Base-by-base conservation (phyloP, 2,888 invertebrate genomes). In the Cyaniris semiargus region DNA sequence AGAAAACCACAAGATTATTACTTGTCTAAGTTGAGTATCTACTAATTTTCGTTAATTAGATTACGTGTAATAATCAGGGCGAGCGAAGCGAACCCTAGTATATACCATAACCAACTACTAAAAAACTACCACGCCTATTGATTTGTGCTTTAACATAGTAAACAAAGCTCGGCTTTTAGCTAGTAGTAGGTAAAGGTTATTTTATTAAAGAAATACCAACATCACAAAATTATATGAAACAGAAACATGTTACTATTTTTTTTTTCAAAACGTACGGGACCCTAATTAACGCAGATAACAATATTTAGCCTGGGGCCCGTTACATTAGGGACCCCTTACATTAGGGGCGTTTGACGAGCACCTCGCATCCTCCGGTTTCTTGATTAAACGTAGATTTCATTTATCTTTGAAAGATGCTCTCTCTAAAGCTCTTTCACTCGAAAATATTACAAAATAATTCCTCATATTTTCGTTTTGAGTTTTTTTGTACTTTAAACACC, bases 361-460 rank as follows among this genome's bases (percentile, higher is more conserved):
- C 74, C 77, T 60, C 77, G 77, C 78, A 76, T 77, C 79, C 78
- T 78, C 75, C 76, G 80, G 79, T 79, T 76, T 78, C 78, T 79
- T 79, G 79, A 79, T 79, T 80, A 80, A 77, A 79, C 78, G 75
- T 75, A 77, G 74, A 80, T 79, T 77, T 76, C 75, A 77, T 79
- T 79, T 79, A 75, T 66, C 21, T 76, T 44, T 76, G 44, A 44
- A 60, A 74, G 74, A 74, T 74, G 74, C 53, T 74, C 53, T 74
- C 74, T 74, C 53, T 27, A 74, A 27, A 74, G 74, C 53, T 53
- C 44, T 72, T 74, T 53, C 18, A 74, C 53, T 53, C 74, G 31
- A 74, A 74, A 74, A 74, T 74, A 53, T 74, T 74, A 53, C 74
- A 74, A 53, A 74, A 74, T 74, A 48, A 74, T 31, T 74, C 27